Evolutionary conservation across 2,113 vertebrate genomes (phyloP), one percentile per base, ranked within the genome.

Genomic region (Alouatta palliata): DNA sequence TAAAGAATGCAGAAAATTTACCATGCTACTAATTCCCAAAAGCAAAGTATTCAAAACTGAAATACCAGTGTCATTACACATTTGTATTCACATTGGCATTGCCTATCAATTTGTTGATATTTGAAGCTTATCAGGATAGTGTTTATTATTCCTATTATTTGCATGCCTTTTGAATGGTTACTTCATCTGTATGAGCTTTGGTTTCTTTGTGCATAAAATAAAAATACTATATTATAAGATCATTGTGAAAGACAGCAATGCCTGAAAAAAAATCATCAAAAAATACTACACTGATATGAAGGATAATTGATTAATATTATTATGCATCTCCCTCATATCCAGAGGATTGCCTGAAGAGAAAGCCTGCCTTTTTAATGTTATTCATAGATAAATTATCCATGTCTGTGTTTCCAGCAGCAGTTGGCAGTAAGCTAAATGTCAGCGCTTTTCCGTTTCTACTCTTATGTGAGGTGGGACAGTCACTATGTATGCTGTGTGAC

Each of bases 361-460:
- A 84, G 14, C 17, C 52, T 56, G 14, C 21, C 79, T 91, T 94
- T 97, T 54, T 58, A 56, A 84, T 84, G 54, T 64, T 75, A 75
- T 84, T 45, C 79, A 27, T 68, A 91, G 83, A 77, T 91, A 80
- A 80, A 80, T 87, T 70, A 91, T 30, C 81, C 43, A 0, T 82
- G 75, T 70, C 49, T 87, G 32, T 81, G 64, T 90, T 85, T 76
- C 37, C 56, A 87, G 68, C 21, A 89, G 89, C 47, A 84, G 21
- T 80, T 93, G 70, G 49, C 87, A 97, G 58, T n/a, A 52, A 93
- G 25, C n/a, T 90, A 87, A 91, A 92, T 70, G 79, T 84, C 95
- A 97, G 52, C 1, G 27, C 8, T 79, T 83, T 58, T 43, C 35
- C 37, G 37, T 71, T 91, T 91, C 52, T 45, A 43, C 25, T 79